Base-by-base conservation (phyloP, 2,888 invertebrate genomes). In the Heliothis peltigera region DNA sequence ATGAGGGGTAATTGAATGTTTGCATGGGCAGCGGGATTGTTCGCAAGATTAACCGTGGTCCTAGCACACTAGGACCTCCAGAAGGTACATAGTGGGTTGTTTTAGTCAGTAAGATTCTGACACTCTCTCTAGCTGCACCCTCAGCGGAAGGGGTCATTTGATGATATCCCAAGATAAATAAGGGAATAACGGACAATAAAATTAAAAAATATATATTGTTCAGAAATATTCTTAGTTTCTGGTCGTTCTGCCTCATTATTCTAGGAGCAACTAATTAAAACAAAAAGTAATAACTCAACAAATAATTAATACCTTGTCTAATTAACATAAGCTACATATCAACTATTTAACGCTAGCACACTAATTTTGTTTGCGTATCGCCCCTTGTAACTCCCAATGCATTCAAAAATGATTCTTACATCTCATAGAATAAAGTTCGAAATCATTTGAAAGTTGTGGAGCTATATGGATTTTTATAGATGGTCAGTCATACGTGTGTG, bases 341-440 rank as follows among this genome's bases (percentile, higher is more conserved):
- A 83, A 80, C 73, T 68, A 67, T 81, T 89, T 87, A 86, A 81
- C 87, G 83, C 87, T 72, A 79, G 51, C 55, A 59, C 64, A 77
- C 72, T 82, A 73, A 77, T 82, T 76, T 73, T 64, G 60, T 80
- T 66, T 63, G 58, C 51, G 54, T 58, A 75, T 64, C 62, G 70
- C 65, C 55, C 77, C 58, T 60, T 62, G 18, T 18, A 25, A 2
- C 10, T 15, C 0, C 12, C 2, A n/a, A 5, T 3, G 21, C 56
- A 69, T 4, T 32, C 1, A 3, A 70, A 61, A 64, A 42, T 2
- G 3, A 56, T 54, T 22, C 48, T 12, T 72, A 66, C 0, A 0
- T 0, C 0, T 0, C 42, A 0, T 0, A 1, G 4, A 0, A 58
- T 71, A 77, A 17, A 60, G 72, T 57, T 43, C 3, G 64, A 39